Conservation (phyloP, 2,797 vertebrate genomes). For the Gorsachius magnificus region DNA sequence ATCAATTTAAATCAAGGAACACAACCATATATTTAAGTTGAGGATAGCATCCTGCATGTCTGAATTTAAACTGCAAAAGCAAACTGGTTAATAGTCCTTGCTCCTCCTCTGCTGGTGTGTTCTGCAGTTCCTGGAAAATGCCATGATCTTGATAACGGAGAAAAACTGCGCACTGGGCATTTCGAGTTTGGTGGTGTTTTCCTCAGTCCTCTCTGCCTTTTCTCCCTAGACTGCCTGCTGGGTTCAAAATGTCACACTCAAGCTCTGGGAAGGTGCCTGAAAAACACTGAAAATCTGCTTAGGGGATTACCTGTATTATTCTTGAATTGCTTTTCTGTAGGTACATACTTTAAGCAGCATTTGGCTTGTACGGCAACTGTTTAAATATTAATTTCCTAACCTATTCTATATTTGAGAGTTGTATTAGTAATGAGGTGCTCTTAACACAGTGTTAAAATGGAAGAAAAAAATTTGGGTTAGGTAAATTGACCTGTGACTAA, state of each 20-base stretch:
- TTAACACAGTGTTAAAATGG: background rate
- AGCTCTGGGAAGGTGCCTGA: background rate
- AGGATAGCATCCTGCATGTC: background rate
- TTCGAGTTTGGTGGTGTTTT: background rate
- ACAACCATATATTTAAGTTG: background rate
- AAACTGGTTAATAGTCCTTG: background rate
- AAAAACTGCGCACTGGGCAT: background rate
- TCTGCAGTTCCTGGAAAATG: background rate
- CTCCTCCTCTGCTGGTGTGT: background rate
- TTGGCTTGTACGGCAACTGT: background rate
- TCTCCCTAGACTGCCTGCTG: background rate
- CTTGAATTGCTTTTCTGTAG: background rate
- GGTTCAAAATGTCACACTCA: background rate
- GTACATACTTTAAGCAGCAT: background rate
- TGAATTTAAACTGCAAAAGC: background rate
- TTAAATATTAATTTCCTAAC: background rate
- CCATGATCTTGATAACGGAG: background rate
- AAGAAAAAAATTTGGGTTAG: background rate
- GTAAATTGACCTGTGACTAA: background rate
- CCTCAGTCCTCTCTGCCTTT: background rate
- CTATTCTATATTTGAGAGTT: background rate
- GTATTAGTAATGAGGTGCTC: background rate
- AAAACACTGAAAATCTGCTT: background rate
- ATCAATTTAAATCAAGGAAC: slow-evolving; percentile 5
- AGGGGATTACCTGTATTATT: background rate